These are phyloP conservation scores for Leguminivora glycinivorella DNA, from an alignment of 1,140 invertebrate species.

Conservation along the genomic window DNA sequence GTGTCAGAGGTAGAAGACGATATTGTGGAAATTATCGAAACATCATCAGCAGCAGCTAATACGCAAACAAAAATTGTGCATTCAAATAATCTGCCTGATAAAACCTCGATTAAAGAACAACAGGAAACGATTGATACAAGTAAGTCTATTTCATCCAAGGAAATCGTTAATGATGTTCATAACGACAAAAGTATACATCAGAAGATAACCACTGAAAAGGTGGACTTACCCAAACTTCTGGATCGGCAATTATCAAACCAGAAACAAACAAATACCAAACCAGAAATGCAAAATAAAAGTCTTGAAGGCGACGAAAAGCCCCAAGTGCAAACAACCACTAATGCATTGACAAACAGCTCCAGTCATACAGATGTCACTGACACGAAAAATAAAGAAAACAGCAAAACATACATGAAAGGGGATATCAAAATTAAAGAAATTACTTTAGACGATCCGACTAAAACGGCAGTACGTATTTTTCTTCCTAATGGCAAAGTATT, in stretches of 20 bases:
- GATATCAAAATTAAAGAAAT: slow-evolving; percentile 36
- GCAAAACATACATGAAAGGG: neutral
- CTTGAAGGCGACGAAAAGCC: neutral
- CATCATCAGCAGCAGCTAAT: neutral
- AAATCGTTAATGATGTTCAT: neutral
- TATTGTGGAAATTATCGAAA: neutral
- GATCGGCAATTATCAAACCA: neutral
- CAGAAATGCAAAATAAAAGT: neutral
- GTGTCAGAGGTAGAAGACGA: neutral
- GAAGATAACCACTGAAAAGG: neutral
- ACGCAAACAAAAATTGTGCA: neutral
- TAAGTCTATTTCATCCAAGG: neutral
- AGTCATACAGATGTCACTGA: neutral
- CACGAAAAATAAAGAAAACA: neutral
- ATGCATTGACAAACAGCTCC: neutral
- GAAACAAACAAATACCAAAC: neutral
- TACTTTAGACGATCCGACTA: slow-evolving; percentile 38
- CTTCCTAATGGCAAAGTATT: slow-evolving; percentile 58
- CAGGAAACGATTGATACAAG: neutral
- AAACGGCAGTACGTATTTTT: slow-evolving; percentile 52
- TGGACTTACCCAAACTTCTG: neutral
- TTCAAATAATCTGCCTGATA: neutral
- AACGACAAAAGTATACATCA: neutral
- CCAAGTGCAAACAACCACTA: neutral
- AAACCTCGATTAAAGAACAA: neutral